These are phyloP conservation scores for Elaeidobius kamerunicus DNA, from an alignment of 2,888 invertebrate species.

Conservation along the genomic window DNA sequence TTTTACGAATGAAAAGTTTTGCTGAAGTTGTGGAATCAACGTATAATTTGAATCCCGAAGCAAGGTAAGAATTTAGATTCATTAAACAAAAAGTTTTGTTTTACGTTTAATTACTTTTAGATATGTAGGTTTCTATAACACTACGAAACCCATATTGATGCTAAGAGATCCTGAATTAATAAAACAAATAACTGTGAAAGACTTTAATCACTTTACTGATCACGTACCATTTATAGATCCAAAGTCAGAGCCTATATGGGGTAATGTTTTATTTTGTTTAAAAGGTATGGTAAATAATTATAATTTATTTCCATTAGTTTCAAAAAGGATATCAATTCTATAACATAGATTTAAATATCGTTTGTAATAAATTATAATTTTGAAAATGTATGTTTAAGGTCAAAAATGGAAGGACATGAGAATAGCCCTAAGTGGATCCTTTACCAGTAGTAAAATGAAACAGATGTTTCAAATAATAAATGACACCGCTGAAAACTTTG, in stretches of 20 bases:
- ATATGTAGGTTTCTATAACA: constrained; percentile 38
- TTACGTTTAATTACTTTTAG: too few relatives aligned
- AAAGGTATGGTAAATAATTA: constrained; percentile 35
- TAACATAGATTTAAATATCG: not conserved
- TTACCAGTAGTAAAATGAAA: constrained; percentile 46
- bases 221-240: constrained; percentile 39
- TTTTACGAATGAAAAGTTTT: constrained; percentile 16
- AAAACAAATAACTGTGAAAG: constrained; percentile 56
- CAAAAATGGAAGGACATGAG: constrained; percentile 45
- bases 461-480: constrained; percentile 40
- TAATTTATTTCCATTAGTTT: too few relatives aligned
- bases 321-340: too few relatives aligned
- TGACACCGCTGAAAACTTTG: constrained; percentile 33
- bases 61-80: too few relatives aligned
- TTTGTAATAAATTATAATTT: not conserved
- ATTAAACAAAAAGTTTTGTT: too few relatives aligned
- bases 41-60: too few relatives aligned
- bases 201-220: constrained; percentile 59
- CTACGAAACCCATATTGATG: constrained; percentile 49
- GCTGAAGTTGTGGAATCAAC: too few relatives aligned
- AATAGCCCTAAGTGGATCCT: constrained; percentile 42
- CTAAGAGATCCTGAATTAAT: constrained; percentile 57
- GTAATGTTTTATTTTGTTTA: constrained; percentile 43
- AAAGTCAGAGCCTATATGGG: constrained; percentile 50
- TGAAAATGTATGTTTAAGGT: too few relatives aligned